Conservation (phyloP, 2,113 vertebrate species). For the Zosterops hypoxanthus region DNA sequence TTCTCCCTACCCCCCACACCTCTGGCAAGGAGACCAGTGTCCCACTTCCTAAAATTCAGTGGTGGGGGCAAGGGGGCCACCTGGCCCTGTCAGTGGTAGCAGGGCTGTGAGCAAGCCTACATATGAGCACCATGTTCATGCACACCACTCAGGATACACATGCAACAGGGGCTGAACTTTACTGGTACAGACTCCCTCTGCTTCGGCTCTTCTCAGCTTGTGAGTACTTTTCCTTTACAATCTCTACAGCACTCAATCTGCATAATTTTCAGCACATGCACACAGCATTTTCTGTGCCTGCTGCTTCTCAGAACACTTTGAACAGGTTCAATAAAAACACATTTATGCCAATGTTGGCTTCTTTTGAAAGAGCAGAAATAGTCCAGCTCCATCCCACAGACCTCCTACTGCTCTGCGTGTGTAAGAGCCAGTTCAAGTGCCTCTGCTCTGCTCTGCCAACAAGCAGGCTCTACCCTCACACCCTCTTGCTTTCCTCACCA, state of each 20-base stretch:
- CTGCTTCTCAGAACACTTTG: neutral
- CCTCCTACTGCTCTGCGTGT: neutral
- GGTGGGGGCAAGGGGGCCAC: neutral
- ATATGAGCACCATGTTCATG: neutral
- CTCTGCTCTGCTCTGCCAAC: conserved; percentile 3
- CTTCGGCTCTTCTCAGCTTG: neutral
- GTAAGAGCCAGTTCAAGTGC: neutral
- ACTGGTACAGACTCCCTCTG: neutral
- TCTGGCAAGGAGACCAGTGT: neutral
- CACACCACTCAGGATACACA: neutral
- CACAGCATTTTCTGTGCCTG: neutral
- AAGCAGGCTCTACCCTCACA: neutral
- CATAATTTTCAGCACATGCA: neutral
- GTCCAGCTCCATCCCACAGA: neutral
- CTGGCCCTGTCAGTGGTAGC: neutral
- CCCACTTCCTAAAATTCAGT: neutral
- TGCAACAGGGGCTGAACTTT: neutral
- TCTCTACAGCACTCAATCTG: neutral
- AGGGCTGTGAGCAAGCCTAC: neutral
- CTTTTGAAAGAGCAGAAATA: conserved; percentile 40
- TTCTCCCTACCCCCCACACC: accelerated
- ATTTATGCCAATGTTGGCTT: neutral
- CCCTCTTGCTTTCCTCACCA: neutral
- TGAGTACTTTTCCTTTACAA: neutral
- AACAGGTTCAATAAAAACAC: conserved; percentile 21